Conservation (phyloP, 1,140 invertebrate species). For the Thaumetopoea pityocampa region DNA sequence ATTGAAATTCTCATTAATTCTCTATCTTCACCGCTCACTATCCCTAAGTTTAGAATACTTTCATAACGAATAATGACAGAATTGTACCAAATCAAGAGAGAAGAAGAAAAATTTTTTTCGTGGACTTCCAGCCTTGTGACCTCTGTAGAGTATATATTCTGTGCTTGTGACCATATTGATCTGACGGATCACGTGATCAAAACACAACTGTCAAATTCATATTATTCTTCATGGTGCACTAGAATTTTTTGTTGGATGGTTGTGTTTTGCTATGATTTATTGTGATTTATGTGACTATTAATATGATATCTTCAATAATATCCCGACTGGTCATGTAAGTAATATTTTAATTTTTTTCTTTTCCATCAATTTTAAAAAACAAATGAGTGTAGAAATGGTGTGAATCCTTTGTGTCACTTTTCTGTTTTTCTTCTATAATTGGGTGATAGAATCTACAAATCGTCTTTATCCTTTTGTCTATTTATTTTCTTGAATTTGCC, state of each 20-base stretch:
- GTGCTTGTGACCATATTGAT: slow-evolving; percentile 60
- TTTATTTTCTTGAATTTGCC: too few relatives aligned
- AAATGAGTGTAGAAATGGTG: slow-evolving; percentile 4
- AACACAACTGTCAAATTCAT: slow-evolving; percentile 58
- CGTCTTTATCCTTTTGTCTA: too few relatives aligned
- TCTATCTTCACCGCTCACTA: too few relatives aligned
- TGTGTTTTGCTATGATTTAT: slow-evolving; percentile 72
- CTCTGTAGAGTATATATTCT: too few relatives aligned
- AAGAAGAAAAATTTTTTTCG: too few relatives aligned
- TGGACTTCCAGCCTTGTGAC: too few relatives aligned
- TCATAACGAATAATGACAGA: too few relatives aligned
- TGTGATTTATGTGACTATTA: slow-evolving; percentile 64
- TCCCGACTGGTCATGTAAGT: slow-evolving; percentile 87
- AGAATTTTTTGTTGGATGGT: slow-evolving; percentile 47
- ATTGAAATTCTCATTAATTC: too few relatives aligned
- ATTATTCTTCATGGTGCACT: slow-evolving; percentile 64
- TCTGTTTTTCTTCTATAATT: not conserved
- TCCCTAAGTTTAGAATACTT: too few relatives aligned
- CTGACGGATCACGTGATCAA: slow-evolving; percentile 70
- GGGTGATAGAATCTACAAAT: not conserved
- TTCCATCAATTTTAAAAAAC: not conserved
- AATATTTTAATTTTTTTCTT: slow-evolving; percentile 29
- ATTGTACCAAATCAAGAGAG: too few relatives aligned
- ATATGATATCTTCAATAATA: slow-evolving; percentile 85
- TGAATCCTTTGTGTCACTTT: slow-evolving; percentile 7